phyloP scores from a whole-genome alignment of 2,888 invertebrate species.

The Ptycholaimellus sp. region DNA sequence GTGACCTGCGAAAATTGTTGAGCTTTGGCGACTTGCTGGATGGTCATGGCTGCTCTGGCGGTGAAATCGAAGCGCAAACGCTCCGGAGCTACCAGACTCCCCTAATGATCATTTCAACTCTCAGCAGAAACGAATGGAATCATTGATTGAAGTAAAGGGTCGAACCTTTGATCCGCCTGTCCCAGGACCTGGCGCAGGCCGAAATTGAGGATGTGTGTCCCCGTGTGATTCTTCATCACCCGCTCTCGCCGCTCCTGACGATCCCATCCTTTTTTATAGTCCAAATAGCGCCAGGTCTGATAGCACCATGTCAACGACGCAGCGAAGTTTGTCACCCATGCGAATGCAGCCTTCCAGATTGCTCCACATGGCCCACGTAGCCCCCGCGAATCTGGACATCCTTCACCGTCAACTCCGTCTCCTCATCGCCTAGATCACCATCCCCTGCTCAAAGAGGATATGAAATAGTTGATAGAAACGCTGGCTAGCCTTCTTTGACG shows the following conservation, averaged over 20 bases:
- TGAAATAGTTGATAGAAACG: not conserved
- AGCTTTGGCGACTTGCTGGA: constrained; percentile 43
- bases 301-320: too few relatives aligned
- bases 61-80: constrained; percentile 88
- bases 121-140: too few relatives aligned
- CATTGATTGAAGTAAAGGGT: not conserved
- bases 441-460: constrained; percentile 3
- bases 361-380: too few relatives aligned
- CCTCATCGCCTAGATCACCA: constrained; percentile 27
- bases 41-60: constrained; percentile 64
- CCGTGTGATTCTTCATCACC: constrained; percentile 97
- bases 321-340: too few relatives aligned
- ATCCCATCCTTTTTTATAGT: not conserved
- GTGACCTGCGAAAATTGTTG: not conserved
- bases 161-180: constrained; percentile 17
- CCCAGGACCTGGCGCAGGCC: constrained; percentile 61
- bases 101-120: constrained; percentile 69
- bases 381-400: constrained; percentile 85
- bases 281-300: too few relatives aligned
- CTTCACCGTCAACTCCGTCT: constrained; percentile 63
- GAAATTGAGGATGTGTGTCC: constrained; percentile 86
- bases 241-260: constrained; percentile 45
- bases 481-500: constrained; percentile 46
- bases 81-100: constrained; percentile 89
- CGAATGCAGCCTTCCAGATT: too few relatives aligned